Evolutionary conservation across 2,113 vertebrate species (phyloP), one percentile per base, ranked within the genome.

Genomic region (Pangasianodon hypophthalmus): DNA sequence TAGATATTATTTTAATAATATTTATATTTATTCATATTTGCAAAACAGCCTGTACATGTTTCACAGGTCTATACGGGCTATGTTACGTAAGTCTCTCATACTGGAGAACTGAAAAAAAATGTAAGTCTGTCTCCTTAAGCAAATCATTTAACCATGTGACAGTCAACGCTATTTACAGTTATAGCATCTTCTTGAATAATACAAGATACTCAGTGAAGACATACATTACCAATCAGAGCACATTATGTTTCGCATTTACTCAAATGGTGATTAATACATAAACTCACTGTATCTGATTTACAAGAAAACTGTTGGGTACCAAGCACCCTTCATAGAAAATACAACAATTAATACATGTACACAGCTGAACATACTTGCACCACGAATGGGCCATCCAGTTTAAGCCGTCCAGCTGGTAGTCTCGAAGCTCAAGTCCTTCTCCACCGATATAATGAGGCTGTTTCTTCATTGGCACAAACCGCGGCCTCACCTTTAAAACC

Each of bases 331-430:
- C 54, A 56, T 62, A 67, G 21, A 83, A 52, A 64, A 62, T 0
- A 75, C 18, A 71, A 83, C n/a, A 44, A 50, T 26, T 24, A 50
- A 87, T 1, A 54, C 13, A 54, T 37, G 37, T 54, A 54, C 32
- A 10, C 37, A 46, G 73, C 11, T 6, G 50, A 37, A 95, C 98
- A 91, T 98, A 99, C 98, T 99, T 99, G 98, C 98, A 99, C 98
- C 98, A 99, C 10, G 98, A 99, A 90, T 99, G 98, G 90, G 98
- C 98, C 95, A 99, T 97, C 98, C 98, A 99, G 91, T 99, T 99
- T 92, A 99, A 94, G 87, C 98, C 97, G 95, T 99, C 97, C 92
- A 99, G 91, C 90, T 99, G 98, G 95, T 99, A 99, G 94, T 99
- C 98, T 94, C 98, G 94, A 89, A 99, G 96, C 93, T 99, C 98